A percentile compares a stretch with the other conserved stretches of the same genome.
These are phyloP conservation scores for Tortrix viridana DNA, from an alignment of 2,888 invertebrate species.

Conservation along the genomic window DNA sequence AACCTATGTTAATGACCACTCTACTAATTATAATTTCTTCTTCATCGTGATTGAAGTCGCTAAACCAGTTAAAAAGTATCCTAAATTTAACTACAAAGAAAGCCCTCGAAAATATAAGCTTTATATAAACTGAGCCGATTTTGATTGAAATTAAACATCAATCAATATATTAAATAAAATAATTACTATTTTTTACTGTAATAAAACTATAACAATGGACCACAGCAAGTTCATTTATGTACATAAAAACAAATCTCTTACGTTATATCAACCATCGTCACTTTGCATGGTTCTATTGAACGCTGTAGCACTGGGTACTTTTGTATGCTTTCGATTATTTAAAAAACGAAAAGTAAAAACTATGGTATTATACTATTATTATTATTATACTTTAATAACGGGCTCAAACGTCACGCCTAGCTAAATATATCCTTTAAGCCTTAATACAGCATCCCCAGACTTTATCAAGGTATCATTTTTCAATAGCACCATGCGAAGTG, in stretches of 20 bases:
- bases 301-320: background rate
- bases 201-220: constrained; percentile 34
- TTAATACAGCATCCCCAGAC: too few species aligned
- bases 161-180: constrained; percentile 25
- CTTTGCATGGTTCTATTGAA: background rate
- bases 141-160: constrained; percentile 9
- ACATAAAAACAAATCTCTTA: constrained; percentile 39
- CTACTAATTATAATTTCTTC: too few species aligned
- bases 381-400: too few species aligned
- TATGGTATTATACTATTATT: too few species aligned
- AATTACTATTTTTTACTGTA: constrained; percentile 16
- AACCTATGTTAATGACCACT: too few species aligned
- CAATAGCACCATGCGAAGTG: background rate
- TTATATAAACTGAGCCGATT: background rate
- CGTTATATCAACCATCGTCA: constrained; percentile 12
- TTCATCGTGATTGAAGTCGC: too few species aligned
- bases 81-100: too few species aligned
- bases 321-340: too few species aligned
- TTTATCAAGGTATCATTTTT: background rate
- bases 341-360: too few species aligned
- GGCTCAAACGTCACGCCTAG: too few species aligned
- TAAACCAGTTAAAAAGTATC: too few species aligned
- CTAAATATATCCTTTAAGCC: too few species aligned
- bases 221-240: constrained; percentile 36
- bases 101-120: background rate